Evolutionary conservation across 2,888 invertebrate genomes (phyloP), one percentile per base, ranked within the genome.

Genomic region (Glaucopsyche alexis): DNA sequence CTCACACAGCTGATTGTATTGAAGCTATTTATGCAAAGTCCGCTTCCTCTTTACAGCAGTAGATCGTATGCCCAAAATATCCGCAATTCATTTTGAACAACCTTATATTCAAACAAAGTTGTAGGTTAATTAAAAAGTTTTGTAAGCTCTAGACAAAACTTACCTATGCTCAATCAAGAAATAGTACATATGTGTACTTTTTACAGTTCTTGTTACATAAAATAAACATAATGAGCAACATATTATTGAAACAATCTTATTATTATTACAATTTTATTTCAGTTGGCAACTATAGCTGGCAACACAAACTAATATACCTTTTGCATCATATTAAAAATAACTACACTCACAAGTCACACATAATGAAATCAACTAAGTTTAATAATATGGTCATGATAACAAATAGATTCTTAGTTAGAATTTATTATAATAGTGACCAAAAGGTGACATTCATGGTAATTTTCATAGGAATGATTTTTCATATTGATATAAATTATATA

Each of bases 201-300:
- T 5, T 40, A 6, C 40, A 40, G n/a, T n/a, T n/a, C n/a, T n/a
- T n/a, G 55, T 5, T 55, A 13, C 29, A 16, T 60, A 60, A 60
- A 55, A 65, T 42, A 50, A 74, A 74, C 50, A 65, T 65, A 72
- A 60, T 64, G 70, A 65, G 69, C 70, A 50, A 72, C 45, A 69
- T 64, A 45, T n/a, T n/a, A 45, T 49, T 42, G 49, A 52, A 69
- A 70, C 38, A 52, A 70, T 70, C 72, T 55, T 52, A 67, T 19
- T 11, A 60, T 60, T 13, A 7, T 38, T 60, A 29, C 13, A 60
- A 60, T 38, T 60, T 60, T 60, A 60, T 60, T 60, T 29, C 60
- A 60, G 60, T 60, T 60, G 29, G 29, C 60, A 60, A 60, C 60
- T 60, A 60, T 60, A 60, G 60, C 60, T 60, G 60, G 60, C 60